Evolutionary conservation across 1,140 invertebrate species (phyloP).

Genomic region (Oryctes rhinoceros): DNA sequence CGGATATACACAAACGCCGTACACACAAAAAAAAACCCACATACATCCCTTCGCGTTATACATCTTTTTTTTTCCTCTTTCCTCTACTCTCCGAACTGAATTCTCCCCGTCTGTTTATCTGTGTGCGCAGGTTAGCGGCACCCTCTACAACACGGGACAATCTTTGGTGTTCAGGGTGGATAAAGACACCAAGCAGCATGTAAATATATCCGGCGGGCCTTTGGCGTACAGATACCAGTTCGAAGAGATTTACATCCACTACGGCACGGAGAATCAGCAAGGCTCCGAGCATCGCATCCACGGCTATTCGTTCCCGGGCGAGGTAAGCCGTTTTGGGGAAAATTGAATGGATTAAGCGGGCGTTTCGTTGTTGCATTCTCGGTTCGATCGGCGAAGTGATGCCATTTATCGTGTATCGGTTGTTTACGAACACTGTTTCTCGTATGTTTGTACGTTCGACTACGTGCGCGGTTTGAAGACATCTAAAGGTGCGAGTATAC

Average conservation of each 20-base stretch:
- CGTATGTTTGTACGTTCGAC: too few species aligned
- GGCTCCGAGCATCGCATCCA: constrained; percentile 95
- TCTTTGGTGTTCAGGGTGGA: constrained; percentile 90
- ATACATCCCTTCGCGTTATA: background rate
- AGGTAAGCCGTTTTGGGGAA: constrained; percentile 70
- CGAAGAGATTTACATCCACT: constrained; percentile 95
- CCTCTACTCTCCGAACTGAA: background rate
- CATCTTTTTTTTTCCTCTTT: constrained; percentile 5
- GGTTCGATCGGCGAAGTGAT: background rate
- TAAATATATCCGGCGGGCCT: constrained; percentile 95
- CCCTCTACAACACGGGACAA: constrained; percentile 88
- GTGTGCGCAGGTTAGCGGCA: constrained; percentile 78
- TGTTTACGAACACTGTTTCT: too few species aligned
- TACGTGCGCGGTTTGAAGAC: background rate
- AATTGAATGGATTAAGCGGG: constrained; percentile 26
- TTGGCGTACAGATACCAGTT: constrained; percentile 94
- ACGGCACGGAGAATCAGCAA: constrained; percentile 83
- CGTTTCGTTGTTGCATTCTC: background rate
- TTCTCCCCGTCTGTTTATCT: background rate
- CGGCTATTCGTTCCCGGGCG: constrained; percentile 91
- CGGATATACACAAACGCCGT: background rate
- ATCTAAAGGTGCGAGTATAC: background rate
- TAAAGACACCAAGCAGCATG: constrained; percentile 82
- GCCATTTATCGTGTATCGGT: too few species aligned
- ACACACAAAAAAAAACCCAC: background rate